phyloP scores from a whole-genome alignment of 1,140 invertebrate genomes.

The Saccostrea echinata region DNA sequence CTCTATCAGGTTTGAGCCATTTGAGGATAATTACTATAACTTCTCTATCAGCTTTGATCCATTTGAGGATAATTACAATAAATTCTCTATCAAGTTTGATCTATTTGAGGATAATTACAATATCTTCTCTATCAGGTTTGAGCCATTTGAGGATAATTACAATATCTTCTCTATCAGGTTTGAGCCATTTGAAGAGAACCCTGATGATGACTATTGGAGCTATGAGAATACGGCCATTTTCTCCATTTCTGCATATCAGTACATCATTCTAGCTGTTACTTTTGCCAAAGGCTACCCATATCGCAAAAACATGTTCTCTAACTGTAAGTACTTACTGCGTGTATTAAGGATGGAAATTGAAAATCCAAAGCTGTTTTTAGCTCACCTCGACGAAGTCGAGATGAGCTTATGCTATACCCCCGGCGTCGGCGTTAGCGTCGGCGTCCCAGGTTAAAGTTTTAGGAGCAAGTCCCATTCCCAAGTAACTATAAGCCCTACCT shows the following conservation, averaged over 20 bases:
- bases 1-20: too few species aligned
- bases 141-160: not conserved
- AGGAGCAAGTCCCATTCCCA: too few species aligned
- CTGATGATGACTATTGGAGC: constrained; percentile 70
- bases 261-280: constrained; percentile 91
- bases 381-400: too few species aligned
- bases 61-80: not conserved
- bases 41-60: too few species aligned
- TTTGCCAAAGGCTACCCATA: constrained; percentile 95
- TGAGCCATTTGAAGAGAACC: constrained; percentile 67
- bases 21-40: too few species aligned
- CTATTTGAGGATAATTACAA: not conserved
- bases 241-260: constrained; percentile 91
- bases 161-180: constrained; percentile 69
- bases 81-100: too few species aligned
- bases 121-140: too few species aligned
- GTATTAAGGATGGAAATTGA: not conserved
- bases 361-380: too few species aligned
- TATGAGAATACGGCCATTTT: constrained; percentile 85
- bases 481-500: too few species aligned
- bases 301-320: constrained; percentile 76
- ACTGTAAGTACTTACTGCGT: constrained; percentile 70
- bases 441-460: too few species aligned
- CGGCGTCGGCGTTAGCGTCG: too few species aligned
- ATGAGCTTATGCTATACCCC: too few species aligned